phyloP scores from a whole-genome alignment of 2,113 vertebrate species.

The Asarcornis scutulata region DNA sequence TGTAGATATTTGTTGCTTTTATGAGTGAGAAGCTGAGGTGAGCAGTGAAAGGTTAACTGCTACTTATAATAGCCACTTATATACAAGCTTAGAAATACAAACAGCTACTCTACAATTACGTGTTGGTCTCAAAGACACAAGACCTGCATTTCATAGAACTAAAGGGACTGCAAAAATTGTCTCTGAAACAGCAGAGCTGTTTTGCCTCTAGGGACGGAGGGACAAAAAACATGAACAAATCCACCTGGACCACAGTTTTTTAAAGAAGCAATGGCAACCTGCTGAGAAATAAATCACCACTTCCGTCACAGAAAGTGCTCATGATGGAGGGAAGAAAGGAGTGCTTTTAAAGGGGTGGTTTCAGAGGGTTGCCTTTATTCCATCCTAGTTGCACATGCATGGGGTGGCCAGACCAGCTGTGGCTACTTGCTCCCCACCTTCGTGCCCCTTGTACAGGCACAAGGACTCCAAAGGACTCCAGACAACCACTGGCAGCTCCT shows the following conservation, averaged over 20 bases:
- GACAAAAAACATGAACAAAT: not conserved
- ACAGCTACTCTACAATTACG: not conserved
- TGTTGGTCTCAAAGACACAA: not conserved
- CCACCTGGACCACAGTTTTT: not conserved
- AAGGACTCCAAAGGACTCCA: not conserved
- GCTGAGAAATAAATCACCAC: not conserved
- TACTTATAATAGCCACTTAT: not conserved
- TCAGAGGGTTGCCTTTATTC: not conserved
- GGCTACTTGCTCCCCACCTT: no score
- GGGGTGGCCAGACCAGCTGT: not conserved
- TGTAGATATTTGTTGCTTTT: not conserved
- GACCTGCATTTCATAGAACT: not conserved
- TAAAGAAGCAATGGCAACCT: not conserved
- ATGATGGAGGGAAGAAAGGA: not conserved
- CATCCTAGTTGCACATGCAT: no score
- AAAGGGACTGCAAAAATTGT: not conserved
- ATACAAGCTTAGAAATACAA: not conserved
- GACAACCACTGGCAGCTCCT: fast-evolving
- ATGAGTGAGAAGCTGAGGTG: not conserved
- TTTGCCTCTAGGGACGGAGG: fast-evolving
- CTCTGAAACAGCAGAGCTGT: not conserved
- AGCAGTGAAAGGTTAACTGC: not conserved
- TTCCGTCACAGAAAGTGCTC: not conserved
- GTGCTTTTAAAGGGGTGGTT: not conserved
- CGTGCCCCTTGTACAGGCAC: not conserved